Percentiles rank a stretch among this genome's conserved stretches.
These are phyloP conservation scores for Ectemnius cavifrons DNA, from an alignment of 2,888 invertebrate species.

Conservation along the genomic window DNA sequence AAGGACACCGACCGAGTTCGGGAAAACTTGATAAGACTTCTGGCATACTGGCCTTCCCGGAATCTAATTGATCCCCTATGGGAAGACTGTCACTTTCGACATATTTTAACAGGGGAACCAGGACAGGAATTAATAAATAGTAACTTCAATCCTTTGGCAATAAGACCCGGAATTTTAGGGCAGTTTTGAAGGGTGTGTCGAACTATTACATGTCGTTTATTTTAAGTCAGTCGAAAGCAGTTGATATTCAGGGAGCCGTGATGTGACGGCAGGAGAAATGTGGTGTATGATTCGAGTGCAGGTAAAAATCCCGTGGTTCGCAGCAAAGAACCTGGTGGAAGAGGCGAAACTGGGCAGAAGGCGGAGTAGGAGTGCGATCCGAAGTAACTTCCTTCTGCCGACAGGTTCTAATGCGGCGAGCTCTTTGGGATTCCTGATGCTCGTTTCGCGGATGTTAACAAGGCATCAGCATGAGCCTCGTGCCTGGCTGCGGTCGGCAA, in stretches of 20 bases:
- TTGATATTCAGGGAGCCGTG: too few relatives aligned
- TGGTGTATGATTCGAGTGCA: conserved; percentile 13
- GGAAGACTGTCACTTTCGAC: background rate
- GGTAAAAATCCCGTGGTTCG: conserved; percentile 14
- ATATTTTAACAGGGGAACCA: too few relatives aligned
- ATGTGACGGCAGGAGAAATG: too few relatives aligned
- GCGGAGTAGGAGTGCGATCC: conserved; percentile 36
- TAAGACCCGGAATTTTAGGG: too few relatives aligned
- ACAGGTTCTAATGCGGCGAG: conserved; percentile 72
- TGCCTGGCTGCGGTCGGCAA: conserved; percentile 67
- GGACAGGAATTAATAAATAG: too few relatives aligned
- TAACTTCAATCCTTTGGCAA: too few relatives aligned
- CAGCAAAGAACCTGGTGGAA: background rate
- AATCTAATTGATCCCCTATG: background rate
- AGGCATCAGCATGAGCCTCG: conserved; percentile 75
- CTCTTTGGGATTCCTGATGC: conserved; percentile 75
- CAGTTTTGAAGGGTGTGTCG: too few relatives aligned
- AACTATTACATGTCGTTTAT: too few relatives aligned
- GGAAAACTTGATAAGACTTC: conserved; percentile 3
- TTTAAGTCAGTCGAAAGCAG: too few relatives aligned
- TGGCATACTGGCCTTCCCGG: background rate
- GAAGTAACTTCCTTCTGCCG: conserved; percentile 43
- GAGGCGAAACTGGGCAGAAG: background rate
- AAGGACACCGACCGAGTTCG: background rate
- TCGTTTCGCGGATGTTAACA: conserved; percentile 75